Base-by-base conservation (phyloP, 2,888 invertebrate species). In the Drosophila vallismaia region DNA sequence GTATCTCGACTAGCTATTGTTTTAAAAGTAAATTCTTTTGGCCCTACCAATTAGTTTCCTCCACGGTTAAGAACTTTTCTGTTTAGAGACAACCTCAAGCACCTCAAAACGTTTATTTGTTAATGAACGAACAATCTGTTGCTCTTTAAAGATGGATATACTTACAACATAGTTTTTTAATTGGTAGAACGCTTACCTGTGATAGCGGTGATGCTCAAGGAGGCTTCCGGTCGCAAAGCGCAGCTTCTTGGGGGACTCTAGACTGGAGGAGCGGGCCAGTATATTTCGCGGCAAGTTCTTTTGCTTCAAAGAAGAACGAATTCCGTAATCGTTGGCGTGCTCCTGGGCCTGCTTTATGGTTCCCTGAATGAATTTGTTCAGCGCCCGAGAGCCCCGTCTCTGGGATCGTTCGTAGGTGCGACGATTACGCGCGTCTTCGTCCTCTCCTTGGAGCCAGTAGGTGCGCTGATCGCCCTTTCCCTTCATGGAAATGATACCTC, bases 381-480 rank as follows among this genome's bases (percentile, higher is more conserved):
- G 90, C 24, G 91, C 92, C 48, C 92, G 84, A 28, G 92, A 90
- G 10, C 92, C 91, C 68, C 93, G 86, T 51, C 93, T 88, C 77
- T 92, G 89, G 74, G 93, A 91, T 36, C 94, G 92, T 75, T 93
- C 93, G 57, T 92, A 92, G 64, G 92, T 92, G 46, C 95, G 92
- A 62, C 92, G 90, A 51, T 93, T 92, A 28, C 94, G 93, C 45
- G 94, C 93, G 5, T 92, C 91, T 0, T 94, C 92, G 62, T 96
- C 95, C 89, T 97, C 96, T 0, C 96, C 96, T 4, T 95, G 91
- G 40, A 97, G 91, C 96, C 97, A 97, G 90, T 95, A 97, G 1
- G 97, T 97, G 72, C 94, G 92, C 89, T 96, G 95, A 45, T 96
- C 96, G 0, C 96, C 95, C 91, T 97, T 97, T 48, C 97, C 97